Evolutionary conservation across 2,888 invertebrate genomes (phyloP).

Genomic region (Netelia virgata): DNA sequence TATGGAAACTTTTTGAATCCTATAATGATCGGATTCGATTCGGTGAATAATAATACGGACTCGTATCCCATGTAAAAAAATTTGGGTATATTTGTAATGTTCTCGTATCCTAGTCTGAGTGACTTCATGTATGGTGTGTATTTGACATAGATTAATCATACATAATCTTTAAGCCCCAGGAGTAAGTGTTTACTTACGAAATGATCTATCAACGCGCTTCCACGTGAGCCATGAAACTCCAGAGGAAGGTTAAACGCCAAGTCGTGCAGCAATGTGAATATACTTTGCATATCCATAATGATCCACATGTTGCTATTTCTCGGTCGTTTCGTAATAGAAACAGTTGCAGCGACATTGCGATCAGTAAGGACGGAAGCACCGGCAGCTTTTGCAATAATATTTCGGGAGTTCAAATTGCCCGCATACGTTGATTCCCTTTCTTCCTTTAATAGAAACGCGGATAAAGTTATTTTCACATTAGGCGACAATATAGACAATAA

Average conservation of each 20-base stretch:
- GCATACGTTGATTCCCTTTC: neutral
- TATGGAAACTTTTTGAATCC: too few species aligned
- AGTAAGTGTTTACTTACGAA: neutral
- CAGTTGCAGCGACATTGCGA: neutral
- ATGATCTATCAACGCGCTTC: neutral
- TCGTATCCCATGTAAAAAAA: too few species aligned
- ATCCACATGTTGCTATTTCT: neutral
- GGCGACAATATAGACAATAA: neutral
- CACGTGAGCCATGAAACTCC: neutral
- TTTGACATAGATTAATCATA: neutral
- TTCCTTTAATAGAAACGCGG: neutral
- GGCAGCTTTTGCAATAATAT: constrained; percentile 1
- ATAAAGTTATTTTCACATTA: neutral
- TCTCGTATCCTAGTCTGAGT: too few species aligned
- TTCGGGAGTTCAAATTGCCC: neutral
- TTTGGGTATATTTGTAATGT: too few species aligned
- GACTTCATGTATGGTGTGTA: neutral
- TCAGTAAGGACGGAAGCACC: constrained; percentile 4
- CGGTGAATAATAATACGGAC: too few species aligned
- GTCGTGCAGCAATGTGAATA: constrained; percentile 9
- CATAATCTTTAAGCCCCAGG: neutral
- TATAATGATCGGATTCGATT: too few species aligned
- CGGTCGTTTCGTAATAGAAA: neutral
- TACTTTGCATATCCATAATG: neutral
- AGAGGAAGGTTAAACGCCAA: constrained; percentile 2